Base-by-base conservation (phyloP, 2,888 invertebrate species). In the Heliconius sara region DNA sequence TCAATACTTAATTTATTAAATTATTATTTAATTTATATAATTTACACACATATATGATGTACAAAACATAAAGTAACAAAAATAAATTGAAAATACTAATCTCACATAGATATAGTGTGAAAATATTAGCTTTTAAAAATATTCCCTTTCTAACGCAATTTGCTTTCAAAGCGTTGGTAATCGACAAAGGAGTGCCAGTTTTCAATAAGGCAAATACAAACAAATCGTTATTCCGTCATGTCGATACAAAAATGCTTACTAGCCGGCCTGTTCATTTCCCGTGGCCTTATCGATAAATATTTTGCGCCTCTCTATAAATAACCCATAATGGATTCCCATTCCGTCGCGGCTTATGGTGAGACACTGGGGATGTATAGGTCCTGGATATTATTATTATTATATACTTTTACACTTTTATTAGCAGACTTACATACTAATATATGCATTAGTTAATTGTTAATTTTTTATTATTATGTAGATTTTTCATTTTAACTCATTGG, bases 231-330 rank as follows among this genome's bases (percentile, higher is more conserved):
- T 83, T 82, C 83, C 66, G 78, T 81, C 80, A 80, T 66, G 72
- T 80, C 82, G 82, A 81, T 81, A 83, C 77, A 83, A 82, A 83
- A 78, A 81, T 80, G 81, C 79, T 84, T 81, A 83, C 82, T 73
- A 80, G 76, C 75, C 47, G 83, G 77, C 77, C 80, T 81, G 71
- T 91, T 90, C 92, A 92, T 93, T 93, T 93, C 93, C 92, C 92
- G 87, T 88, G 86, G 87, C 89, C 92, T 93, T 93, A 93, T 93
- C 93, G 92, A 94, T 94, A 94, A 95, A 94, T 94, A 95, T 95
- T 94, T 94, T 92, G 90, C 89, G 89, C 90, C 89, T 91, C 91
- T 90, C 90, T 92, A 94, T 94, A 95, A 95, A 95, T 94, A 95
- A 92, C 91, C 87, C 84, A 89, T 94, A 94, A 95, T 95, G 94